Conservation (phyloP, 2,797 vertebrate genomes). For the Oreochromis grahami region DNA sequence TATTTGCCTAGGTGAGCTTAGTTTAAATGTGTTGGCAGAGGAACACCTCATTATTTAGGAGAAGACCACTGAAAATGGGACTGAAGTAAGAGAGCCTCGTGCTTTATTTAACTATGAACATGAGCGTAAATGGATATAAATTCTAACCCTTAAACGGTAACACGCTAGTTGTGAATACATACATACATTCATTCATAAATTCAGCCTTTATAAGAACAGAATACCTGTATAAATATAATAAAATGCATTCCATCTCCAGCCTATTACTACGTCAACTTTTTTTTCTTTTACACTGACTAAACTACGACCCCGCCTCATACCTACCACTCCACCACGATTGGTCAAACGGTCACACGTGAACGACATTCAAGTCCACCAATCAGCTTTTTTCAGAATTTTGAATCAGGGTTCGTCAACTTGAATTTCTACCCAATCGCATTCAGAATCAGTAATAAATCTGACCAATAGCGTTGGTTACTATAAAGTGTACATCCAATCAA, state of each 20-base stretch:
- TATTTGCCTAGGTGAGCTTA: neutral
- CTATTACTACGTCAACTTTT: neutral
- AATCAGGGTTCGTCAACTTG: neutral
- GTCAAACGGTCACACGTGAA: neutral
- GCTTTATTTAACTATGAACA: neutral
- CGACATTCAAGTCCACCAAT: slow-evolving; percentile 22
- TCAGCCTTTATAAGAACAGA: neutral
- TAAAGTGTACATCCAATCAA: slow-evolving; percentile 58
- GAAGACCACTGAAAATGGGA: neutral
- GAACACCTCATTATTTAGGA: neutral
- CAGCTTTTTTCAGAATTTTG: neutral
- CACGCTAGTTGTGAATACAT: neutral
- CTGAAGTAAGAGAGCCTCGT: neutral
- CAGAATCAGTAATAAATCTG: neutral
- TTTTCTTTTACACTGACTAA: neutral
- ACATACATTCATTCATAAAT: neutral
- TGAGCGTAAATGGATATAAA: neutral
- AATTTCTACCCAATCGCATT: slow-evolving; percentile 33
- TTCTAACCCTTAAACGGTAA: neutral
- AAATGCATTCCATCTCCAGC: neutral
- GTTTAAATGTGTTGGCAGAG: neutral
- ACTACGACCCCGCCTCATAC: slow-evolving; percentile 42
- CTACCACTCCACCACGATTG: slow-evolving; percentile 13
- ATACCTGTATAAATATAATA: neutral
- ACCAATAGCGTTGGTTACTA: slow-evolving; percentile 43